A percentile compares a stretch with the other conserved stretches of the same genome.
Conservation (phyloP, 2,797 vertebrate genomes). For the Tapirus indicus region DNA sequence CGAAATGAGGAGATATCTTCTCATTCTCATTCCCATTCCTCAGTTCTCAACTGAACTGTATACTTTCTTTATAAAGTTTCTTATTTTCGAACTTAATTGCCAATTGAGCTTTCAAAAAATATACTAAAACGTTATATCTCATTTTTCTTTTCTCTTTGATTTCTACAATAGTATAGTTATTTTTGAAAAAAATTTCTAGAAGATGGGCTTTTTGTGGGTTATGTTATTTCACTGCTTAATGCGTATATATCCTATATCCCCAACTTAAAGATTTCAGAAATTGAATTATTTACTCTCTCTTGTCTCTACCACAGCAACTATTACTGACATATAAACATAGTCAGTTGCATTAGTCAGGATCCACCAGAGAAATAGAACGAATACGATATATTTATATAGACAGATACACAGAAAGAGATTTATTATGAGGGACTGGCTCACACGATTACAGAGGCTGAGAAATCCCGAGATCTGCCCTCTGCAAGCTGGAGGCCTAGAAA, state of each 20-base stretch:
- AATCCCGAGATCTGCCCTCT: neutral
- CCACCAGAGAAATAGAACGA: neutral
- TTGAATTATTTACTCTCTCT: neutral
- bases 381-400: neutral
- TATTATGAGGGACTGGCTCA: neutral
- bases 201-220: neutral
- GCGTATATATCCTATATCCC: neutral
- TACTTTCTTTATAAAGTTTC: neutral
- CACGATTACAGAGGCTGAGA: neutral
- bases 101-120: neutral
- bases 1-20: neutral
- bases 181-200: neutral
- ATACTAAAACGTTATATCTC: neutral
- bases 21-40: neutral
- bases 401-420: neutral
- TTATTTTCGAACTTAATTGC: neutral
- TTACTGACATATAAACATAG: neutral
- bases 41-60: neutral
- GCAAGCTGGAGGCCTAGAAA: neutral
- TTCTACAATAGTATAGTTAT: neutral
- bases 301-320: neutral
- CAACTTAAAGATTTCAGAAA: neutral
- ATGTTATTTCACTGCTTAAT: neutral
- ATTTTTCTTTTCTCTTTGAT: neutral
- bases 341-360: neutral